These are phyloP conservation scores for Danio kyathit DNA, from an alignment of 2,797 vertebrate species.

Conservation along the genomic window DNA sequence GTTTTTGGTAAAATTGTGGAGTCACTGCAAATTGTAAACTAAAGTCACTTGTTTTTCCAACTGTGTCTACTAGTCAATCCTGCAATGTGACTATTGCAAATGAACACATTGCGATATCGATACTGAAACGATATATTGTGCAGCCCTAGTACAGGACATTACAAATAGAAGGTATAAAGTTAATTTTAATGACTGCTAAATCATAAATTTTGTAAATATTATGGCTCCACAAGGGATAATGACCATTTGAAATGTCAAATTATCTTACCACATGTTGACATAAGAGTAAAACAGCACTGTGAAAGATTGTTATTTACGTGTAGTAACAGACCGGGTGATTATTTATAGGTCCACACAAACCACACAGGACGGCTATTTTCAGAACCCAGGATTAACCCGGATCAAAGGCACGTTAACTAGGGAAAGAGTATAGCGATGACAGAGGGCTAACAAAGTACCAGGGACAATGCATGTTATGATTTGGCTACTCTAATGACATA, in stretches of 20 bases:
- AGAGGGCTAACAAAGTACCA: not conserved
- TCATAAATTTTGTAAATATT: not conserved
- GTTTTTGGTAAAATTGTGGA: too few relatives aligned
- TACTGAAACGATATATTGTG: too few relatives aligned
- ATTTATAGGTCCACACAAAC: slow-evolving; percentile 7
- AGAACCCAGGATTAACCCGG: slow-evolving; percentile 41
- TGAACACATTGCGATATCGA: too few relatives aligned
- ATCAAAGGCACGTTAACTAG: slow-evolving; percentile 35
- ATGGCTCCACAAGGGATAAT: not conserved
- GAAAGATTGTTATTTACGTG: slow-evolving; percentile 8
- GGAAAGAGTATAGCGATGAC: not conserved
- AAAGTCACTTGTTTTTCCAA: too few relatives aligned
- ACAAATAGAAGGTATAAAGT: not conserved
- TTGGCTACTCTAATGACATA: not conserved
- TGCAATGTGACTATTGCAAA: too few relatives aligned
- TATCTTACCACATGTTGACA: slow-evolving; percentile 1
- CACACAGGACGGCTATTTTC: slow-evolving; percentile 11
- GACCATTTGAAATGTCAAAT: not conserved
- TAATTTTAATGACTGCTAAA: not conserved
- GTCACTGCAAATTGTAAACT: too few relatives aligned
- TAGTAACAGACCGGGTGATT: not conserved
- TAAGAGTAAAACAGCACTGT: not conserved
- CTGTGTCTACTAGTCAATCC: too few relatives aligned
- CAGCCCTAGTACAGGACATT: not conserved
- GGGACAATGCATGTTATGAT: not conserved